Base-by-base conservation (phyloP, 2,113 vertebrate genomes). In the Nematolebias whitei region DNA sequence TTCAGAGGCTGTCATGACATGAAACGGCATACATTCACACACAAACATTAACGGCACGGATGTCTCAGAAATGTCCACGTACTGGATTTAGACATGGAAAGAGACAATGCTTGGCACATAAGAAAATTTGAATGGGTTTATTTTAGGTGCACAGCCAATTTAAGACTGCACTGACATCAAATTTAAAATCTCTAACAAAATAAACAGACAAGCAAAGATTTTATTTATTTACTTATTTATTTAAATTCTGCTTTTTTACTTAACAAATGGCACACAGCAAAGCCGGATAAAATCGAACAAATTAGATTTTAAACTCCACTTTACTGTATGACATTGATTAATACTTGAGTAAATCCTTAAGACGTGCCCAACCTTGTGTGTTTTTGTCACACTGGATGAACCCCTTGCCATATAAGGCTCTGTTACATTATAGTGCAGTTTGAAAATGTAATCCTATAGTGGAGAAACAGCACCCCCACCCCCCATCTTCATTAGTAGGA, bases 401-500 rank as follows among this genome's bases (percentile, higher is more conserved):
- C 13, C 51, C 48, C 58, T 16, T n/a, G 52, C 41, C 58, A 59
- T 63, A 71, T 45, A 62, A 41, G 67, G 55, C 71, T 81, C 66
- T 82, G 63, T 71, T 77, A 63, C 71, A 73, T 68, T 73, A 76
- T 20, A 68, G 82, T 67, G 69, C 86, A 80, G 83, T 74, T 80
- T 82, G 85, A 79, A 88, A 83, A 69, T 86, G 88, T 87, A 89
- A 89, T 76, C 68, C 82, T 88, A 90, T 87, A 83, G 82, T 67
- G 44, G 70, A 59, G 71, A 65, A 65, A 68, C 76, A 77, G 80
- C 84, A 69, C 58, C 15, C 38, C 22, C 78, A 71, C 66, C 78
- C 49, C 68, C 63, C 71, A 73, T 84, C 84, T 82, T 90, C 85
- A 90, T 85, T 91, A 90, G 83, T 14, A 68, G 75, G 77, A 87